Evolutionary conservation across 1,140 invertebrate species (phyloP), one percentile per base, ranked within the genome.

Genomic region (Ooceraea biroi): DNA sequence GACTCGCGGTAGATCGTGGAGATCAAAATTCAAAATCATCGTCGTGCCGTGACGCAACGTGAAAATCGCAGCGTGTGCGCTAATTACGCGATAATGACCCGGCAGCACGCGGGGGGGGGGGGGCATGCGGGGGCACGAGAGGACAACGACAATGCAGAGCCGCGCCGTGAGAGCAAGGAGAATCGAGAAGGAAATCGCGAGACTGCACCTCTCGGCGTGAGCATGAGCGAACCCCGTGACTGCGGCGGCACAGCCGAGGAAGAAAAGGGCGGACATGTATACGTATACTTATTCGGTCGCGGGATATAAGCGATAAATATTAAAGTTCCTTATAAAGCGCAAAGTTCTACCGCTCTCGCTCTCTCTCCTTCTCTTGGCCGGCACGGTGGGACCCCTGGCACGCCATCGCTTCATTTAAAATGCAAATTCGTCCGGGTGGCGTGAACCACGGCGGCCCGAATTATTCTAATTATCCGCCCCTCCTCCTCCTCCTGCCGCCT

Each of bases 401-500:
- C 94, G 93, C 93, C 89, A 94, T 94, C 91, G 92, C 91, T 94
- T 94, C 93, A 94, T 94, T 94, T 94, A 94, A 94, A 94, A 94
- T 94, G 94, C 94, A 94, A 94, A 94, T 94, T 93, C 90, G 88
- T 88, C 82, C 85, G 88, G 87, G 87, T 94, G 92, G 92, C 93
- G 93, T 93, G 92, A 93, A 94, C 92, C 90, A 90, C 89, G 85
- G 89, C 90, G 92, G 86, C 92, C 93, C 93, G 93, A 94, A 94
- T 94, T 93, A 94, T 94, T 93, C 92, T 93, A 94, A 94, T 94
- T 94, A 93, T 90, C 88, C 91, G 89, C 80, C 72, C 55, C 57
- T 65, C 65, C 36, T 22, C 48, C 63, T 17, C 17, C 11, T 89
- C 90, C 85, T 90, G 84, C 84, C 72, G 68, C 58, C 55, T 57